Conservation (phyloP, 2,113 vertebrate species). For the Zapornia atra region DNA sequence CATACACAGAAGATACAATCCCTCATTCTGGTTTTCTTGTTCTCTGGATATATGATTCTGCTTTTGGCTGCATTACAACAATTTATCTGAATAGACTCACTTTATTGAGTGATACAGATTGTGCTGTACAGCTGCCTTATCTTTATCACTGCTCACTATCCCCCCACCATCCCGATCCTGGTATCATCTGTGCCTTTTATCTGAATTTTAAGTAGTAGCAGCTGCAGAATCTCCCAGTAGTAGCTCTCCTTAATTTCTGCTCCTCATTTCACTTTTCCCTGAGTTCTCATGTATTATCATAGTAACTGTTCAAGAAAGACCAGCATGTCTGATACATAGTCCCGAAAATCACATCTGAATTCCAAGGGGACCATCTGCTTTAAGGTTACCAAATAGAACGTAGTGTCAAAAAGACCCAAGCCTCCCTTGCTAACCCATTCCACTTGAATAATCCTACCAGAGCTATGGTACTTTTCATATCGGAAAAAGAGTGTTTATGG, state of each 20-base stretch:
- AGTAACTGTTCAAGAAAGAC: background rate
- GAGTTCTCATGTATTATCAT: background rate
- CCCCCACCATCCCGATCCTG: background rate
- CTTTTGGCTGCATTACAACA: constrained; percentile 28
- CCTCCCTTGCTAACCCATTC: background rate
- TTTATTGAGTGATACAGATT: background rate
- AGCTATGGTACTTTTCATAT: background rate
- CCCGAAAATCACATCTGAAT: background rate
- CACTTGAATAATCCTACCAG: background rate
- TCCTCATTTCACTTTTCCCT: background rate
- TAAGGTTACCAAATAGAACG: background rate
- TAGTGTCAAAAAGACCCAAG: background rate
- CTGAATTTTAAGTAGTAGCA: background rate
- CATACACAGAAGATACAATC: background rate
- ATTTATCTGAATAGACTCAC: background rate
- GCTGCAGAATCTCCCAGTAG: background rate
- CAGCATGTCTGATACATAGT: background rate
- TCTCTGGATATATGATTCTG: background rate
- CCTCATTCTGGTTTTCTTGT: background rate
- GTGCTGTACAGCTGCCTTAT: background rate
- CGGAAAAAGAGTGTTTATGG: background rate
- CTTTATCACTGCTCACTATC: background rate
- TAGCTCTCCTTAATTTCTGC: background rate
- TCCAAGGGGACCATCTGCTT: background rate
- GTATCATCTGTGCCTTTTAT: background rate